phyloP scores from a whole-genome alignment of 53 echinoderm and acorn worm genomes.

The Echinometra lucunter region DNA sequence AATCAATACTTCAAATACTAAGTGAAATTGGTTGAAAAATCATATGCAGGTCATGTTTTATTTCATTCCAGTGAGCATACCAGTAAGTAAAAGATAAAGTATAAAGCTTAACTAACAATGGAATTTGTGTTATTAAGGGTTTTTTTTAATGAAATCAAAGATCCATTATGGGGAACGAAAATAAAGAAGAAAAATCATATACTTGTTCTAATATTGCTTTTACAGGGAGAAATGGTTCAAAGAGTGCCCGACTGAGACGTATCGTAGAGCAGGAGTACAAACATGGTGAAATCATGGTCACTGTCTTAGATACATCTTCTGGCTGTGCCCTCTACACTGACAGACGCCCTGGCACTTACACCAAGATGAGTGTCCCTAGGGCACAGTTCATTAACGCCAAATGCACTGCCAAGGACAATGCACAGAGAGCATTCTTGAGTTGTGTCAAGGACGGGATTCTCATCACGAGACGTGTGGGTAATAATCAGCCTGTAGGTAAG shows the following conservation, averaged over 20 bases:
- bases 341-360: slow-evolving; percentile 71
- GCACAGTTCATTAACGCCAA: slow-evolving; percentile 59
- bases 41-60: too few relatives aligned
- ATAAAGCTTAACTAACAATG: too few relatives aligned
- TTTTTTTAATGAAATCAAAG: too few relatives aligned
- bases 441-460: slow-evolving; percentile 74
- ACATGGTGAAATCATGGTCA: slow-evolving; percentile 61
- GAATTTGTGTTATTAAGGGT: too few relatives aligned
- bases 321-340: slow-evolving; percentile 72
- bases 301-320: slow-evolving; percentile 71
- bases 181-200: too few relatives aligned
- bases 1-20: too few relatives aligned
- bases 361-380: slow-evolving; percentile 69
- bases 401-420: slow-evolving; percentile 46
- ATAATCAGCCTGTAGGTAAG: slow-evolving; percentile 72
- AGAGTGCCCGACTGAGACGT: neutral
- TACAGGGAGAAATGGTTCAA: neutral
- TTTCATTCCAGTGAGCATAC: too few relatives aligned
- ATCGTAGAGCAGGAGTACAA: neutral
- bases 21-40: too few relatives aligned
- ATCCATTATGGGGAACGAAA: too few relatives aligned
- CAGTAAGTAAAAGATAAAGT: too few relatives aligned
- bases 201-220: neutral
- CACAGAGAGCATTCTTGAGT: slow-evolving; percentile 66
- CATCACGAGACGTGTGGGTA: slow-evolving; percentile 69